Base-by-base conservation (phyloP, 2,797 vertebrate species). In the Channa striata region DNA sequence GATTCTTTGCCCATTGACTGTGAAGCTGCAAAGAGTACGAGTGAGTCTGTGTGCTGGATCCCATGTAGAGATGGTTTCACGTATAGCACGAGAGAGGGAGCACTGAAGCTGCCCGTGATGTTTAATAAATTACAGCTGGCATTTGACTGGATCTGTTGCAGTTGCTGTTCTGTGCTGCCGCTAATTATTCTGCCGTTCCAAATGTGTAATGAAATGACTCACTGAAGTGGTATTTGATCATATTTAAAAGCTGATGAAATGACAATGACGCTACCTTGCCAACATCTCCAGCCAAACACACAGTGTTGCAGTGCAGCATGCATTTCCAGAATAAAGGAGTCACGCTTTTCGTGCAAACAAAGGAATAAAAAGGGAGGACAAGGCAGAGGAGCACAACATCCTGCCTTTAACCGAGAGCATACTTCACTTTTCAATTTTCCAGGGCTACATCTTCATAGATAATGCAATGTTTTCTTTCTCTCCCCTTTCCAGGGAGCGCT, bases 141-240 rank as follows among this genome's bases (percentile, higher is more conserved):
- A 19, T 74, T 70, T 68, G 60, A 78, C 78, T 67, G 37, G 68
- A 73, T 76, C 68, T 36, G 42, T 61, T 73, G 64, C 36, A 4
- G 20, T 72, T 37, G 53, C 47, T 64, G 80, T 53, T 82, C 80
- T 79, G 62, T 83, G 78, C 52, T 30, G 62, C 61, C 39, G 59
- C 70, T 82, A 88, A 87, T 88, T 83, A 83, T 79, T 67, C 44
- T 63, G 36, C 72, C 54, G 48, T 53, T 81, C 68, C 54, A 60
- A 81, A 85, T 40, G 25, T 73, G 67, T 77, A 78, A 83, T 78
- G 69, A 80, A 87, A 66, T 82, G 78, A 85, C 83, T 85, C 83
- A 84, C 78, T 79, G 66, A 87, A 87, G 80, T 70, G 85, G 40
- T 59, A 71, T 89, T 89, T 87, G 80, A 92, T 92, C 85, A 81